Conservation (phyloP, 2,113 vertebrate species). For the Plecotus auritus region DNA sequence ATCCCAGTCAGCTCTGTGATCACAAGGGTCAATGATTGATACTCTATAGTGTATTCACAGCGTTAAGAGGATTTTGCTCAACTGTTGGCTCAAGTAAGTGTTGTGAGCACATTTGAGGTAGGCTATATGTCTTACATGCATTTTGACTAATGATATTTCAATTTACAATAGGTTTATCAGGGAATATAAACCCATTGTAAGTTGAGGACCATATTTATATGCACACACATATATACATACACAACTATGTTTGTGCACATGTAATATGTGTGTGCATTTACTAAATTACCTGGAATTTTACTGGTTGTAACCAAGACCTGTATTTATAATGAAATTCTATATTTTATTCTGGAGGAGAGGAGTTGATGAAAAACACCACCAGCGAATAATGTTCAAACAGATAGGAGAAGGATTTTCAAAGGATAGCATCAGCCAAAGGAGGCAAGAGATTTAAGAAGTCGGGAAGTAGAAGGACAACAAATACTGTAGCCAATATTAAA, state of each 20-base stretch:
- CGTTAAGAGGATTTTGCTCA: neutral
- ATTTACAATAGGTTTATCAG: neutral
- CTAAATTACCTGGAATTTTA: neutral
- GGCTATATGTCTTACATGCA: neutral
- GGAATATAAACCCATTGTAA: neutral
- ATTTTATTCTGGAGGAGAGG: neutral
- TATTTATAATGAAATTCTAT: neutral
- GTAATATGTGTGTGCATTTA: neutral
- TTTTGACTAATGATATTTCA: neutral
- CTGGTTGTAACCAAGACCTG: neutral
- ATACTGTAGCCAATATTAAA: neutral
- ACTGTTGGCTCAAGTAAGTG: neutral
- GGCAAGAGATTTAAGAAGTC: neutral
- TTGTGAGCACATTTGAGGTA: neutral
- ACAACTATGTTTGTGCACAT: neutral
- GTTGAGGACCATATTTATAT: neutral
- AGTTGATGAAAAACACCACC: neutral
- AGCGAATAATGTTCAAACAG: neutral
- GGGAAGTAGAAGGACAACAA: neutral
- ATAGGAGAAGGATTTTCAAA: neutral
- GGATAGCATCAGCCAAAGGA: neutral
- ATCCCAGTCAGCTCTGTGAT: neutral
- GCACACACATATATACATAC: neutral
- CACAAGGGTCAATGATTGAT: neutral
- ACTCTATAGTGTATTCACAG: neutral